Conservation (phyloP, 2,113 vertebrate species). For the Festucalex cinctus region DNA sequence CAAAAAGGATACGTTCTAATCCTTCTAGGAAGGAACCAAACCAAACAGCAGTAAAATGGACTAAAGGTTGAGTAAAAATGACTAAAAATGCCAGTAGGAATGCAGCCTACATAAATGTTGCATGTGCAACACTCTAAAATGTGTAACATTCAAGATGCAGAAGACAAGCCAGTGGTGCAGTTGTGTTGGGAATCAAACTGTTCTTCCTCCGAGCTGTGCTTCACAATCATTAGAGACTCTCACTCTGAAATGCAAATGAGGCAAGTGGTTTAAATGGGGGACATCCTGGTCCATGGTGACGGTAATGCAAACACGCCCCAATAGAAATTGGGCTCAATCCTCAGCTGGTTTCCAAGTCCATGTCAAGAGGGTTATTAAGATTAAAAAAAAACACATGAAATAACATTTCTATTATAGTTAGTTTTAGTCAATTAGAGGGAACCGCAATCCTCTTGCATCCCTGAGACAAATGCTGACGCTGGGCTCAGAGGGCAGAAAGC, state of each 20-base stretch:
- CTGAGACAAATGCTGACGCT: constrained; percentile 32
- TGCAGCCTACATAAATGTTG: neutral
- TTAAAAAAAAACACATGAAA: constrained; percentile 17
- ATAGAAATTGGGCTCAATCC: neutral
- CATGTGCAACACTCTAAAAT: neutral
- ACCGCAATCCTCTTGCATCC: constrained; percentile 20
- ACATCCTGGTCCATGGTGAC: neutral
- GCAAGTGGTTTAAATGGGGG: constrained; percentile 18
- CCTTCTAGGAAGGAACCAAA: neutral
- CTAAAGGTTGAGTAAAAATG: neutral
- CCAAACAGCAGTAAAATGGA: neutral
- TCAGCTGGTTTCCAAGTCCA: neutral
- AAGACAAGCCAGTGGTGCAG: neutral
- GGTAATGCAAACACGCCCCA: neutral
- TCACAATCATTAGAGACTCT: constrained; percentile 12
- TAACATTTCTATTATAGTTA: constrained; percentile 22
- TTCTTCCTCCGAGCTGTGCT: constrained; percentile 20
- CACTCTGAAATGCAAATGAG: constrained; percentile 22
- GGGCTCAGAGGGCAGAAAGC: constrained; percentile 29
- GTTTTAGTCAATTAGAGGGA: constrained; percentile 12
- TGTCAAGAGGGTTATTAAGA: constrained; percentile 6
- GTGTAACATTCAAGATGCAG: too few species aligned
- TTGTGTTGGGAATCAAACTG: constrained; percentile 12
- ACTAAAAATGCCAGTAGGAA: neutral
- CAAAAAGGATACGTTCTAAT: too few species aligned